Conservation (phyloP, 2,888 invertebrate genomes). For the Drosophila tanythrix region DNA sequence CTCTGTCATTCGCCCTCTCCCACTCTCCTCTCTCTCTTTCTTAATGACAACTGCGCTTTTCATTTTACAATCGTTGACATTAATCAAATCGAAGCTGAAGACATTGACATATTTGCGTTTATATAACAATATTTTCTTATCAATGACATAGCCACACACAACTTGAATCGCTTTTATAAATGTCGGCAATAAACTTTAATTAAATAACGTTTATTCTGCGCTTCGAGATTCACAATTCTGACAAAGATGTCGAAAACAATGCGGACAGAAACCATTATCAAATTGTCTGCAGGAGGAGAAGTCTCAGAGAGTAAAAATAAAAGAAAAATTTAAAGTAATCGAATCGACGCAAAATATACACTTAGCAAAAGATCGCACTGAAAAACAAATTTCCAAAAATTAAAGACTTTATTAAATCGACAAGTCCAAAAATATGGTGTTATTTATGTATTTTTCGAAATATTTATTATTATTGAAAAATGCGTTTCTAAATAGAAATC, state of each 20-base stretch:
- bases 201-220: constrained; percentile 57
- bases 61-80: constrained; percentile 1
- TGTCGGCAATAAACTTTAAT: constrained; percentile 64
- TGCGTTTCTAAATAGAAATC: too few relatives aligned
- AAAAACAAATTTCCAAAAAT: not conserved
- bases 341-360: constrained; percentile 4
- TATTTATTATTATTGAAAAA: too few relatives aligned
- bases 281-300: not conserved
- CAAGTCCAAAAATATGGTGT: too few relatives aligned
- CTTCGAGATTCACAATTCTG: constrained; percentile 46
- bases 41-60: constrained; percentile 20
- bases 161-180: constrained; percentile 47
- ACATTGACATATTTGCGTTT: constrained; percentile 7
- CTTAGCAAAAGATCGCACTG: not conserved
- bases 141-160: constrained; percentile 16
- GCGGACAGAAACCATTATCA: constrained; percentile 1
- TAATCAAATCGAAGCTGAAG: constrained; percentile 54
- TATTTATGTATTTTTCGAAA: not conserved
- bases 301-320: constrained; percentile 1
- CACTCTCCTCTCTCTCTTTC: not conserved
- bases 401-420: not conserved
- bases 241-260: not conserved
- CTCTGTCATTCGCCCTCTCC: not conserved
- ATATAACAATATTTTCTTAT: constrained; percentile 28
- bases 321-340: not conserved